Evolutionary conservation across 2,888 invertebrate species (phyloP).

Genomic region (Miltochrista miniata): DNA sequence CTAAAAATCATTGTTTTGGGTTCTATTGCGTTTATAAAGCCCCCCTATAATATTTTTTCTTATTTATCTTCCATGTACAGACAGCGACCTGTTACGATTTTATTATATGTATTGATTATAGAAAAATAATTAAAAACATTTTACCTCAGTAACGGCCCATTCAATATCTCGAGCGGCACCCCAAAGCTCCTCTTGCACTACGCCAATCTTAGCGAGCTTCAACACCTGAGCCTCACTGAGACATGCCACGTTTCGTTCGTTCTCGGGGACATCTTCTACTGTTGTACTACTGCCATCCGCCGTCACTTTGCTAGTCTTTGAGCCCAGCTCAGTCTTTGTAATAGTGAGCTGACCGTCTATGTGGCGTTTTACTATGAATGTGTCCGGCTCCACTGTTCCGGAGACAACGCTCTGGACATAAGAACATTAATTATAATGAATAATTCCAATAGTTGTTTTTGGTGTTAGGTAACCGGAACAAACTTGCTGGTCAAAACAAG

Average conservation of each 20-base stretch:
- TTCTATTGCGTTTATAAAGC: too few relatives aligned
- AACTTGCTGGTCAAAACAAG: too few relatives aligned
- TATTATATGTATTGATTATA: too few relatives aligned
- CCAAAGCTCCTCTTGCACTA: constrained; percentile 86
- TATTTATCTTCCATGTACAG: too few relatives aligned
- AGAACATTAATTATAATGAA: too few relatives aligned
- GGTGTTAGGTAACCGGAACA: too few relatives aligned
- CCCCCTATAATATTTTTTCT: too few relatives aligned
- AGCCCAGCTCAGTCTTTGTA: constrained; percentile 71
- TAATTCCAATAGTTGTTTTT: too few relatives aligned
- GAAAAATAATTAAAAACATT: too few relatives aligned
- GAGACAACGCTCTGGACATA: constrained; percentile 89
- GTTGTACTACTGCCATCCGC: constrained; percentile 66
- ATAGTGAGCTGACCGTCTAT: constrained; percentile 74
- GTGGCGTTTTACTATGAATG: constrained; percentile 83
- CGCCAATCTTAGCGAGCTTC: constrained; percentile 74
- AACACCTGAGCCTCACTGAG: constrained; percentile 81
- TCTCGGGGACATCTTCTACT: constrained; percentile 62
- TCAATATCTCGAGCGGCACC: constrained; percentile 90
- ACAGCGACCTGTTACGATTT: too few relatives aligned
- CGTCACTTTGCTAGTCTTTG: constrained; percentile 79
- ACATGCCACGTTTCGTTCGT: constrained; percentile 74
- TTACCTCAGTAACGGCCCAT: constrained; percentile 87
- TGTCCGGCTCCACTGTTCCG: constrained; percentile 90
- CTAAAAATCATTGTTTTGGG: too few relatives aligned